Percentiles rank a stretch among this genome's conserved stretches.
These are phyloP conservation scores for Actinia equina DNA, from an alignment of 64 coral and sea anemone species.

Conservation along the genomic window DNA sequence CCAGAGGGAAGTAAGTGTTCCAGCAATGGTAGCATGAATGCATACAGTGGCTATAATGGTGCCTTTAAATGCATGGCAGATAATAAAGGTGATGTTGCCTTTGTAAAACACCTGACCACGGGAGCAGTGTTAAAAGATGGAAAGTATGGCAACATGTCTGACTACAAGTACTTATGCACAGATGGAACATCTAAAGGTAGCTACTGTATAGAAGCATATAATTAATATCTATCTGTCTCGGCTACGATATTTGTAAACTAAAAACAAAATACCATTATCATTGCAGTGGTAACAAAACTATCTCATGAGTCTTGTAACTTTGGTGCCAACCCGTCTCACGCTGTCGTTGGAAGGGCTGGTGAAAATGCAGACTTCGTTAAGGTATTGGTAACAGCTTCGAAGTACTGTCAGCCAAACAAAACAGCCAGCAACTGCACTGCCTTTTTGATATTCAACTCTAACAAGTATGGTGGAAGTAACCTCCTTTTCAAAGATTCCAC, in stretches of 20 bases:
- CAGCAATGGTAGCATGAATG: too few relatives aligned
- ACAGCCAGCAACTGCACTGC: neutral
- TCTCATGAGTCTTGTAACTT: neutral
- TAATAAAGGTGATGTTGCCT: conserved; percentile 45
- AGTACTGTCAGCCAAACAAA: neutral
- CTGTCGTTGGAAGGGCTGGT: conserved; percentile 21
- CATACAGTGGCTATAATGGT: conserved; percentile 30
- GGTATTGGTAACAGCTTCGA: neutral
- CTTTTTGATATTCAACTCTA: conserved; percentile 36
- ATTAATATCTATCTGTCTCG: neutral
- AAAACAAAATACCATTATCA: neutral
- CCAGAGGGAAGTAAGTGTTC: neutral
- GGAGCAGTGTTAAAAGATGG: neutral
- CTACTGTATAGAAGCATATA: neutral
- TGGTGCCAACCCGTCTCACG: conserved; percentile 2
- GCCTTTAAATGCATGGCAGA: conserved; percentile 61
- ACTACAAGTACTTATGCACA: conserved; percentile 63
- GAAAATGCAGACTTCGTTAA: neutral
- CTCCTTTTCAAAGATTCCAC: conserved; percentile 78
- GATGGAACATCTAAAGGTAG: conserved; percentile 39
- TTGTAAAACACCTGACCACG: conserved; percentile 55
- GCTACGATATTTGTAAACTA: neutral
- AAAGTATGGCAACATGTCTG: conserved; percentile 18
- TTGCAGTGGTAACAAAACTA: neutral
- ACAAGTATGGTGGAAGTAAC: neutral